These are phyloP conservation scores for Mesorhabditis spiculigera DNA, from an alignment of 2,888 invertebrate species.

Conservation along the genomic window DNA sequence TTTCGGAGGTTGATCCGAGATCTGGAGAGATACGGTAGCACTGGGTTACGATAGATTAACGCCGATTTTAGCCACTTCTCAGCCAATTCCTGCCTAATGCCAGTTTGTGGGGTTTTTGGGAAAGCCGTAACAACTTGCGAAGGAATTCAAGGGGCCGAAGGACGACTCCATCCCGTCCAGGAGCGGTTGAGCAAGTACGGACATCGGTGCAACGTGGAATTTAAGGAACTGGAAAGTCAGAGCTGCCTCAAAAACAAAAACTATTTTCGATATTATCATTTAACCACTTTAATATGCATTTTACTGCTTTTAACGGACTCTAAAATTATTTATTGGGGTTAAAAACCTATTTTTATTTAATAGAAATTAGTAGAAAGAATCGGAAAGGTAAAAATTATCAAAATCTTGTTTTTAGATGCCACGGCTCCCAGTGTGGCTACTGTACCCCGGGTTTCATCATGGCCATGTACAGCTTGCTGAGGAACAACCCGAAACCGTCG, in stretches of 20 bases:
- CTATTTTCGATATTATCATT: neutral
- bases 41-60: neutral
- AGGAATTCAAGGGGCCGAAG: slow-evolving; percentile 78
- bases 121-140: slow-evolving; percentile 86
- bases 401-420: slow-evolving; percentile 63
- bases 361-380: neutral
- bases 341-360: neutral
- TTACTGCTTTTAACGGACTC: no score
- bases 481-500: slow-evolving; percentile 71
- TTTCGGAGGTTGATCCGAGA: slow-evolving; percentile 43
- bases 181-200: slow-evolving; percentile 49
- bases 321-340: neutral
- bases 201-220: neutral
- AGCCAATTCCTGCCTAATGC: slow-evolving; percentile 84
- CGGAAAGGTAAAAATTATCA: no score
- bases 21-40: slow-evolving; percentile 29
- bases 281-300: no score
- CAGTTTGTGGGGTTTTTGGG: slow-evolving; percentile 81
- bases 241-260: neutral
- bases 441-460: slow-evolving; percentile 94
- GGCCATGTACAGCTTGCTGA: slow-evolving; percentile 86
- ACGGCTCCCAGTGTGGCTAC: slow-evolving; percentile 91
- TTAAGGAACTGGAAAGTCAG: neutral
- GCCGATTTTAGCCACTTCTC: slow-evolving; percentile 47
- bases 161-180: slow-evolving; percentile 77